Evolutionary conservation across 2,888 invertebrate species (phyloP).

Genomic region (Netelia virgata): DNA sequence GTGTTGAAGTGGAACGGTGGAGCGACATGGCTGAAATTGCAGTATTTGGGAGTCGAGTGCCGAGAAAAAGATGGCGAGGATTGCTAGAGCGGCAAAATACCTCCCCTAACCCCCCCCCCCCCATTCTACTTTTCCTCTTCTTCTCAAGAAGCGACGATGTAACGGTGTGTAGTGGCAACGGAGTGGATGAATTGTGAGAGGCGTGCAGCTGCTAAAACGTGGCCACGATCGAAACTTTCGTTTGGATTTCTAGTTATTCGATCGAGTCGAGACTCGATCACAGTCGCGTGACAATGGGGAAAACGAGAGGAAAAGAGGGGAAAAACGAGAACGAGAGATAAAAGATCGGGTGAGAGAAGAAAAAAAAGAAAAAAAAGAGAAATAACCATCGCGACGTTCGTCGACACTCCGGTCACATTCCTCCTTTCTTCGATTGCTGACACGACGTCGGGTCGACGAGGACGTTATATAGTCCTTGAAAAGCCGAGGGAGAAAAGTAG

Average conservation of each 20-base stretch:
- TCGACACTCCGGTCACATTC: conserved; percentile 45
- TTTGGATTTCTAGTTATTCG: conserved; percentile 29
- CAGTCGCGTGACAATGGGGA: conserved; percentile 18
- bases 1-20: conserved; percentile 76
- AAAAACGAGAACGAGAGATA: conserved; percentile 50
- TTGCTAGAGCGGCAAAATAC: conserved; percentile 36
- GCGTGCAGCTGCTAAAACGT: conserved; percentile 49
- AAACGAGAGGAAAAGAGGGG: conserved; percentile 56
- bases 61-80: conserved; percentile 53
- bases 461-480: conserved; percentile 25
- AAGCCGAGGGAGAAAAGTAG: conserved; percentile 39
- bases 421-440: conserved; percentile 68
- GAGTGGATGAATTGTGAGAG: conserved; percentile 64
- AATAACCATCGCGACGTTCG: conserved; percentile 18
- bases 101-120: not conserved
- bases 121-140: conserved; percentile 10
- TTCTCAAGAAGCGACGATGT: conserved; percentile 65
- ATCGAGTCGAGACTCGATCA: conserved; percentile 26
- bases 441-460: conserved; percentile 70
- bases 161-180: conserved; percentile 53
- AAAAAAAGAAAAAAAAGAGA: conserved; percentile 27
- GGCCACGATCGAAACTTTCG: conserved; percentile 29
- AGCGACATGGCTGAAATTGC: conserved; percentile 82
- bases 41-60: conserved; percentile 81
- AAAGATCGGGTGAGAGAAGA: conserved; percentile 15